Evolutionary conservation across 92 coral and sea anemone species (phyloP).

Genomic region (Scolanthus callimorphus): DNA sequence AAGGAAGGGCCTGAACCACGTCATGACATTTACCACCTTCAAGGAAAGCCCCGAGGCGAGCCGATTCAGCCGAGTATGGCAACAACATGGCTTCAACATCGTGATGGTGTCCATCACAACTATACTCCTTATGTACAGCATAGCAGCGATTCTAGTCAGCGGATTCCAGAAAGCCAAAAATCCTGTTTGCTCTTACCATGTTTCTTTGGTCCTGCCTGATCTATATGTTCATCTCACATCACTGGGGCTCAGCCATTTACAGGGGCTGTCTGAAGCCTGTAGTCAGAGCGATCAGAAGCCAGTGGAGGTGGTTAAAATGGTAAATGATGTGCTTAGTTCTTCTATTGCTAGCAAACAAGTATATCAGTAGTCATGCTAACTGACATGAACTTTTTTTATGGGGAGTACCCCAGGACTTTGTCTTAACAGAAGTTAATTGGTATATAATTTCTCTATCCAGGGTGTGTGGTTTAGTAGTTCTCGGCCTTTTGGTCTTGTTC

Average conservation of each 20-base stretch:
- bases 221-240: slow-evolving; percentile 64
- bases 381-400: too few species aligned
- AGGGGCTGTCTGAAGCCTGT: slow-evolving; percentile 55
- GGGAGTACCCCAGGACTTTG: too few species aligned
- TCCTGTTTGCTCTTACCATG: slow-evolving; percentile 73
- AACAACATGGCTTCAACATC: slow-evolving; percentile 46
- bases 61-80: slow-evolving; percentile 44
- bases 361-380: too few species aligned
- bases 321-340: too few species aligned
- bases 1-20: slow-evolving; percentile 23
- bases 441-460: slow-evolving; percentile 32
- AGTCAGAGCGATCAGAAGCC: slow-evolving; percentile 20
- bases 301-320: slow-evolving; percentile 78
- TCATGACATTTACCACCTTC: slow-evolving; percentile 38
- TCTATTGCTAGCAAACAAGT: too few species aligned
- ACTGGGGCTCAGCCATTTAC: slow-evolving; percentile 71
- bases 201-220: slow-evolving; percentile 88
- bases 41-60: slow-evolving; percentile 56
- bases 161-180: slow-evolving; percentile 82
- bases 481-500: slow-evolving; percentile 60
- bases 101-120: slow-evolving; percentile 17
- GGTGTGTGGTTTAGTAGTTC: slow-evolving; percentile 44
- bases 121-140: slow-evolving; percentile 44
- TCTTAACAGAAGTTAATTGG: too few species aligned
- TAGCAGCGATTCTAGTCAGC: slow-evolving; percentile 66